Conservation (phyloP, 30 jellyfish, hydroid and myxozoan genomes). For the Hydractinia echinata region DNA sequence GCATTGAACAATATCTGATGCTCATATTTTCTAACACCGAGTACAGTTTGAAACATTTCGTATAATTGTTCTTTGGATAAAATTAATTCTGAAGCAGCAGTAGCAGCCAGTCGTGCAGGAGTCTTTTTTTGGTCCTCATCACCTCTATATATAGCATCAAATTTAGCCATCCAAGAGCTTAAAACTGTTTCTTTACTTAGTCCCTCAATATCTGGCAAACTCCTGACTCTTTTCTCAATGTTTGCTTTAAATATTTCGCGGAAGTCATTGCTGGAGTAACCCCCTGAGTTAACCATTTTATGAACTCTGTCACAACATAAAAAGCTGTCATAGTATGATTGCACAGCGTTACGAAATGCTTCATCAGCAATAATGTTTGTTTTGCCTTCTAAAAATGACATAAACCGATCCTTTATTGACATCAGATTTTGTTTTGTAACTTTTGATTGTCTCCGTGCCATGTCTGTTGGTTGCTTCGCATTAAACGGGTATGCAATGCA, state of each 20-base stretch:
- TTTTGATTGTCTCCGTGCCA: slow-evolving; percentile 82
- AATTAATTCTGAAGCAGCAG: slow-evolving; percentile 93
- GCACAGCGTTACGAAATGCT: slow-evolving; percentile 82
- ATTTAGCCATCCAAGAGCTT: slow-evolving; percentile 99
- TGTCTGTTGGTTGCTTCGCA: slow-evolving; percentile 95
- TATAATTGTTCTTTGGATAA: slow-evolving; percentile 86
- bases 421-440: slow-evolving; percentile 78
- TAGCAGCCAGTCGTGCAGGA: slow-evolving; percentile 93
- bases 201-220: slow-evolving; percentile 94
- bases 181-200: slow-evolving; percentile 93
- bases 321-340: slow-evolving; percentile 76
- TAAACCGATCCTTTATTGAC: slow-evolving; percentile 87
- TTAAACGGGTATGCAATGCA: slow-evolving; percentile 94
- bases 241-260: slow-evolving; percentile 91
- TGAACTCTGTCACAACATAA: slow-evolving; percentile 91
- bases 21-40: slow-evolving; percentile 78
- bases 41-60: slow-evolving; percentile 83
- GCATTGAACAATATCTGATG: slow-evolving; percentile 87
- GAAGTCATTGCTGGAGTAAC: slow-evolving; percentile 90
- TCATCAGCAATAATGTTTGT: slow-evolving; percentile 90
- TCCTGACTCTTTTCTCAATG: slow-evolving; percentile 78
- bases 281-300: slow-evolving; percentile 96
- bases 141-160: slow-evolving; percentile 97
- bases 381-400: slow-evolving; percentile 76
- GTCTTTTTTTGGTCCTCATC: slow-evolving; percentile 95